A percentile compares a stretch with the other conserved stretches of the same genome.
Evolutionary conservation across 2,113 vertebrate species (phyloP).

Genomic region (Cromileptes altivelis): DNA sequence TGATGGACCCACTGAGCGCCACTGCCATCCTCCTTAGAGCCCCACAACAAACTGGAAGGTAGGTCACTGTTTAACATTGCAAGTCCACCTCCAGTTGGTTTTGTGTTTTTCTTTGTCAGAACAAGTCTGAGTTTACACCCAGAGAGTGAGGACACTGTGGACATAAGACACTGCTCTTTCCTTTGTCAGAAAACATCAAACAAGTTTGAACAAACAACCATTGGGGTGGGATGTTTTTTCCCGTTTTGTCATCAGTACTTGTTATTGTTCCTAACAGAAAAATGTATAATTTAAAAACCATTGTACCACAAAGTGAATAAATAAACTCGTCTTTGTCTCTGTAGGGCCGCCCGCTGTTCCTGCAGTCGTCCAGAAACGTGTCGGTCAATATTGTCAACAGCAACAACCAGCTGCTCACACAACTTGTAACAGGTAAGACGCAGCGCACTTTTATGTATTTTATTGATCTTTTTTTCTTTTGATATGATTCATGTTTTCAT

Average conservation of each 20-base stretch:
- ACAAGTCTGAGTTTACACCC: too few species aligned
- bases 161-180: too few species aligned
- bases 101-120: too few species aligned
- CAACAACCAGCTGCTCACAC: constrained; percentile 94
- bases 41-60: not conserved
- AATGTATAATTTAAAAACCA: not conserved
- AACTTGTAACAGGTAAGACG: constrained; percentile 92
- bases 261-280: not conserved
- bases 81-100: not conserved
- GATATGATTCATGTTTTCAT: not conserved
- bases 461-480: constrained; percentile 4
- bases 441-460: not conserved
- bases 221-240: not conserved
- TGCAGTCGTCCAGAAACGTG: constrained; percentile 98
- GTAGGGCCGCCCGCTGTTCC: constrained; percentile 94
- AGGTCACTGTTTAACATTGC: not conserved
- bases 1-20: not conserved
- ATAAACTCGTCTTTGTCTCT: constrained; percentile 21
- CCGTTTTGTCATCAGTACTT: not conserved
- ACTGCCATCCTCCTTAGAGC: not conserved
- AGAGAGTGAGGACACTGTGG: too few species aligned
- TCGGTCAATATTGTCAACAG: constrained; percentile 95
- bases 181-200: too few species aligned
- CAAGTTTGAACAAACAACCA: too few species aligned
- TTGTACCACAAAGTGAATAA: not conserved